Conservation (phyloP, 2,797 vertebrate genomes). For the Melanotaenia parkinsoni region DNA sequence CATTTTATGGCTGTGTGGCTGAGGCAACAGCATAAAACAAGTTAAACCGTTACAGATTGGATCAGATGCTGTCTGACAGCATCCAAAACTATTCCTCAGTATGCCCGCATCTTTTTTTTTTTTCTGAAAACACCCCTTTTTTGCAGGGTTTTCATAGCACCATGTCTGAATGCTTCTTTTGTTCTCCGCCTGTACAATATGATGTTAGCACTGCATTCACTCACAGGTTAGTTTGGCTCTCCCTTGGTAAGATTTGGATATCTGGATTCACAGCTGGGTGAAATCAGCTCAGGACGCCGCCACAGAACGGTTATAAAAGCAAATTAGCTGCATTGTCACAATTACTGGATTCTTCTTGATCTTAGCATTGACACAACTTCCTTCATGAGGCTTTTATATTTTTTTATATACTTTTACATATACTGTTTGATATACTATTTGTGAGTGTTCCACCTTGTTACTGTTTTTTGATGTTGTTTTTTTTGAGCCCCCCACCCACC, state of each 20-base stretch:
- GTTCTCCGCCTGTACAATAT: background rate
- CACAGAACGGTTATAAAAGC: background rate
- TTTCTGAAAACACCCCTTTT: background rate
- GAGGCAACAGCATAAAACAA: background rate
- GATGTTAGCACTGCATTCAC: background rate
- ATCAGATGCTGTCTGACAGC: background rate
- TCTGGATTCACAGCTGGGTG: too few relatives aligned
- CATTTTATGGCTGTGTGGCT: background rate
- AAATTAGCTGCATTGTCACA: background rate
- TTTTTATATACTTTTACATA: too few relatives aligned
- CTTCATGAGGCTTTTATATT: background rate
- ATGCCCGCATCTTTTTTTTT: background rate
- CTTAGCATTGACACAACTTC: background rate
- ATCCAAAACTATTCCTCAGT: background rate
- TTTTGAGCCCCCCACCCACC: background rate
- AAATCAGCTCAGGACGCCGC: background rate
- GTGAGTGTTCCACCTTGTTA: conserved; percentile 20
- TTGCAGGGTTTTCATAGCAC: background rate
- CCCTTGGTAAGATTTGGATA: background rate
- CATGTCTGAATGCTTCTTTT: background rate
- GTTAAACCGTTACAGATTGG: background rate
- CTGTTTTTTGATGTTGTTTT: background rate
- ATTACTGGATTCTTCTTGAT: conserved; percentile 18
- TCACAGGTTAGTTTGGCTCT: background rate
- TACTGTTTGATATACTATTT: too few relatives aligned